Evolutionary conservation across 1,140 invertebrate species (phyloP).

Genomic region (Monomorium pharaonis): DNA sequence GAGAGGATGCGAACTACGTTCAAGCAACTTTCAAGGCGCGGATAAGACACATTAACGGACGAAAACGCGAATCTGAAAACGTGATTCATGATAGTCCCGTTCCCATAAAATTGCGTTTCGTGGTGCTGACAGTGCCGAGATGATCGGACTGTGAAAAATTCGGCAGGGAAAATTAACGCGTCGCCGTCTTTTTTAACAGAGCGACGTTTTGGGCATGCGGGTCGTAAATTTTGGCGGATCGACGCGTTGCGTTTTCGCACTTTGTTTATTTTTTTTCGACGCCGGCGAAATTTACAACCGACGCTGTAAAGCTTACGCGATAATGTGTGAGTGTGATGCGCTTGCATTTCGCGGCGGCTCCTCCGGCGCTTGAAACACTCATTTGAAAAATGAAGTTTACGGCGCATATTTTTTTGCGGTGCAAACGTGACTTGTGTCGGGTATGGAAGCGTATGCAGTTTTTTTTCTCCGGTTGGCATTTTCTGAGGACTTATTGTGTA

Average conservation of each 20-base stretch:
- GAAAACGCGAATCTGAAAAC: neutral
- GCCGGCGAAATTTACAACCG: conserved; percentile 32
- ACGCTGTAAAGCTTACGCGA: conserved; percentile 22
- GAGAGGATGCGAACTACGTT: no score
- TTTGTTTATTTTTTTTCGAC: conserved; percentile 37
- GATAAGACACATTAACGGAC: neutral
- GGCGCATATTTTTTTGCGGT: conserved; percentile 28
- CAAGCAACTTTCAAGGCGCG: neutral
- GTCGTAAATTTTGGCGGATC: conserved; percentile 53
- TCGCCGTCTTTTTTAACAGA: conserved; percentile 35
- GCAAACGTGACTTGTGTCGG: neutral
- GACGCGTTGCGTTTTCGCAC: conserved; percentile 49
- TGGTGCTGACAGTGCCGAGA: conserved; percentile 16
- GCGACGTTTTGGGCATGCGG: conserved; percentile 33
- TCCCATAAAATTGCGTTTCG: conserved; percentile 7
- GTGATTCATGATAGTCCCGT: neutral
- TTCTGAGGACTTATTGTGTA: neutral
- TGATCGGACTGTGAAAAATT: conserved; percentile 43
- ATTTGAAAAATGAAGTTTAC: conserved; percentile 49
- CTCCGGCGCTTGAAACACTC: conserved; percentile 29
- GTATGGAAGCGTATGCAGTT: neutral
- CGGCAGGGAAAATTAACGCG: conserved; percentile 28
- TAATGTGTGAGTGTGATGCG: conserved; percentile 37
- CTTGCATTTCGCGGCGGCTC: neutral
- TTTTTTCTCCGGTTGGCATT: neutral